Evolutionary conservation across 1,140 invertebrate species (phyloP), one percentile per base, ranked within the genome.

Genomic region (Gryon sp.): DNA sequence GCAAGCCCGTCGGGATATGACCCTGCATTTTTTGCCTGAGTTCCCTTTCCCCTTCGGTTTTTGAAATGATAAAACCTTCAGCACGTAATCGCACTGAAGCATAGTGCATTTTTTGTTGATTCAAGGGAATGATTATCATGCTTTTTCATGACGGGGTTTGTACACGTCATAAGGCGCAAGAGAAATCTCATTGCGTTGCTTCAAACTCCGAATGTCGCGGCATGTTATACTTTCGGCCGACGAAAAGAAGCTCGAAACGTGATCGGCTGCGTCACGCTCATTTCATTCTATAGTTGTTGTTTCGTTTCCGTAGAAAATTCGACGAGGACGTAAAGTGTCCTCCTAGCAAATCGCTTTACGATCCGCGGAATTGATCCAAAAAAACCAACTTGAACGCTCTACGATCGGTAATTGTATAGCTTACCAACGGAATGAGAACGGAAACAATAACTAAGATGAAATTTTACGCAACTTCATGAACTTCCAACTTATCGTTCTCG

Each of bases 201-300:
- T 9, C 52, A 50, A 30, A 36, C 22, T 38, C 38, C 18, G 46
- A 50, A n/a, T 40, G 30, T 40, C 41, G 50, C 12, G 30, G 55
- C 26, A n/a, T n/a, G 57, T 62, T 57, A 63, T 48, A 70, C 68
- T 72, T 72, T 73, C 43, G 70, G 60, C 20, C 52, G 43, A 52
- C 60, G 70, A 74, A 74, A 74, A 74, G 70, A 73, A 74, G 70
- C 60, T 40, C 52, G 36, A n/a, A 45, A 59, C 70, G 60, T 65
- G 69, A 65, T 73, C 69, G 43, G 59, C 52, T 4, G 19, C 41
- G 70, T 74, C 60, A 74, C 52, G 70, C 70, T 74, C 50, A 14
- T 18, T 66, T 53, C 38, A 46, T 50, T 50, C 53, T 22, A n/a
- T 12, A 28, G 43, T 36, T 63, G 43, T 36, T 5, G 9, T 9